These are phyloP conservation scores for Hippocampus abdominalis DNA, from an alignment of 2,113 vertebrate species.

Conservation along the genomic window DNA sequence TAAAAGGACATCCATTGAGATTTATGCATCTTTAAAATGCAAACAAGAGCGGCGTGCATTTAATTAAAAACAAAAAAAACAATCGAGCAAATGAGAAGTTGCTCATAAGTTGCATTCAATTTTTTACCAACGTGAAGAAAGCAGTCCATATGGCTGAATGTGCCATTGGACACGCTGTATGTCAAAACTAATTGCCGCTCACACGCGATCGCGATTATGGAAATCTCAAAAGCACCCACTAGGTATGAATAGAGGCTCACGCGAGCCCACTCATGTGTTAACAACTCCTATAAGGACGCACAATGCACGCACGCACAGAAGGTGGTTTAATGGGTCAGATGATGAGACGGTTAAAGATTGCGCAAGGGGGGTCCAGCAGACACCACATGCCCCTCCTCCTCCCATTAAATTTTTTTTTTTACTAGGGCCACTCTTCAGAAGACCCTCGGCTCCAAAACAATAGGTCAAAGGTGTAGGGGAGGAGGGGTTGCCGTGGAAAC, in stretches of 20 bases:
- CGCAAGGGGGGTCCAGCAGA: slow-evolving; percentile 2
- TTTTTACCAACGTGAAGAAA: no score
- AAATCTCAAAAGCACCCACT: background rate
- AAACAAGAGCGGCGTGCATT: background rate
- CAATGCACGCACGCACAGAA: slow-evolving; percentile 18
- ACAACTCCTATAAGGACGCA: background rate
- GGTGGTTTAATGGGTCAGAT: slow-evolving; percentile 48
- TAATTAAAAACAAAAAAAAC: background rate
- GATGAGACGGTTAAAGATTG: slow-evolving; percentile 35
- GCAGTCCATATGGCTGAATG: background rate
- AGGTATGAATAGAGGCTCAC: background rate
- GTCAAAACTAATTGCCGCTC: background rate
- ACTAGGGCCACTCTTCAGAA: slow-evolving; percentile 16
- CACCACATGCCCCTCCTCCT: background rate
- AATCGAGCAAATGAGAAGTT: background rate
- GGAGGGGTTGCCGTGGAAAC: slow-evolving; percentile 51
- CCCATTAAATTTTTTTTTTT: slow-evolving; percentile 3
- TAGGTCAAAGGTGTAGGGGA: slow-evolving; percentile 49
- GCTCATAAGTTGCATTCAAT: no score
- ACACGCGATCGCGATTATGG: background rate
- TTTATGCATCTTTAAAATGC: background rate
- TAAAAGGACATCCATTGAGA: background rate
- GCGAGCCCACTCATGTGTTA: slow-evolving; percentile 1
- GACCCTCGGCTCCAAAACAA: slow-evolving; percentile 36
- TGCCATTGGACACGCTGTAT: background rate